These are phyloP conservation scores for Portevinia maculata DNA, from an alignment of 2,888 invertebrate genomes.

Conservation along the genomic window DNA sequence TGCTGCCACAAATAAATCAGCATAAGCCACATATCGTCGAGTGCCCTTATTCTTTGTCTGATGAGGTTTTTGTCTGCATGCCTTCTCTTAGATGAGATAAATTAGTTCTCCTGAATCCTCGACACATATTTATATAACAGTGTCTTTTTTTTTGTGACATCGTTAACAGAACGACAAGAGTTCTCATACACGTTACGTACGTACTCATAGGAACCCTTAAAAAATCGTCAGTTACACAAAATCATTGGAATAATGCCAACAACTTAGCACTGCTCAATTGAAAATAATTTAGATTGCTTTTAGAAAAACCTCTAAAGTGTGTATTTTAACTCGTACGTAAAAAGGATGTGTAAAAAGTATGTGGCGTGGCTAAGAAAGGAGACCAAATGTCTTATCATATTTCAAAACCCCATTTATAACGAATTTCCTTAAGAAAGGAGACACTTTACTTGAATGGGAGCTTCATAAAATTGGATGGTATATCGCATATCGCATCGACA, in stretches of 20 bases:
- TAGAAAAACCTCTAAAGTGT: constrained; percentile 58
- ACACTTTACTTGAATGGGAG: neutral
- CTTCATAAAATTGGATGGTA: neutral
- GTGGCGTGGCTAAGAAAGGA: constrained; percentile 22
- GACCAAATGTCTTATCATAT: constrained; percentile 70
- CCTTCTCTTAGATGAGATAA: constrained; percentile 49
- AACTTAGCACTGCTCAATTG: constrained; percentile 61
- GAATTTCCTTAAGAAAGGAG: neutral
- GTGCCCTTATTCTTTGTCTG: constrained; percentile 51
- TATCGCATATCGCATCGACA: constrained; percentile 1
- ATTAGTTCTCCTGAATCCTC: constrained; percentile 52
- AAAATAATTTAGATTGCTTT: constrained; percentile 65
- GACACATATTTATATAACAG: constrained; percentile 34
- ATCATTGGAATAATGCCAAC: constrained; percentile 63
- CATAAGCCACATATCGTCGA: constrained; percentile 32
- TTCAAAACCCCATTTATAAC: constrained; percentile 21
- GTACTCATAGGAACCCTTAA: constrained; percentile 26
- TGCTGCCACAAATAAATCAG: constrained; percentile 36
- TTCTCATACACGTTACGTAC: constrained; percentile 20
- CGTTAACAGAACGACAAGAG: constrained; percentile 20
- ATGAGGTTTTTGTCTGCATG: constrained; percentile 47
- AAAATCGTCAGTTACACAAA: constrained; percentile 35
- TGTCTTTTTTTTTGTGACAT: constrained; percentile 15
- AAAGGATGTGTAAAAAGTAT: constrained; percentile 53
- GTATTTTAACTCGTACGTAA: constrained; percentile 49